Conservation (phyloP, 2,888 invertebrate genomes). For the Zaprionus bogoriensis region DNA sequence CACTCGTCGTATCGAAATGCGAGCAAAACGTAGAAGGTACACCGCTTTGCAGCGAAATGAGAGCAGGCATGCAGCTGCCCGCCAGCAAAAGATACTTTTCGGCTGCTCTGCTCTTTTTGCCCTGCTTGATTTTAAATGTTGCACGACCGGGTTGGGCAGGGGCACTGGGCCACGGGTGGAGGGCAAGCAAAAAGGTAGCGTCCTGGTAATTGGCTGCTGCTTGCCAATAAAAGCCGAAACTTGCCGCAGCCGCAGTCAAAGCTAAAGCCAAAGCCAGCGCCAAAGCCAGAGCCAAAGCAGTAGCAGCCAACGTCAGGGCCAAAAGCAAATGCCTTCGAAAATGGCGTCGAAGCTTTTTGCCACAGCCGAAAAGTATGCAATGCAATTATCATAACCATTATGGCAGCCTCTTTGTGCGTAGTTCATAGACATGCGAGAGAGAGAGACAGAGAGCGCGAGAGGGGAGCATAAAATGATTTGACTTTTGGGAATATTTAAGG, state of each 20-base stretch:
- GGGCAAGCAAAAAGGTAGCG: slow-evolving; percentile 13
- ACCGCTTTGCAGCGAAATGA: too few species aligned
- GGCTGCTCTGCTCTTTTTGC: too few species aligned
- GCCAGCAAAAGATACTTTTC: too few species aligned
- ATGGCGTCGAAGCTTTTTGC: slow-evolving; percentile 35
- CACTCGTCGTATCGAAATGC: too few species aligned
- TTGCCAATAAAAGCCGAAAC: slow-evolving; percentile 8
- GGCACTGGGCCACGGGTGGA: too few species aligned
- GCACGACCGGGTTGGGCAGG: too few species aligned
- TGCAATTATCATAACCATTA: slow-evolving; percentile 51
- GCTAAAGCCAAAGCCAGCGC: not conserved
- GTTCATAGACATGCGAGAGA: not conserved
- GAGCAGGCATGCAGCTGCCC: too few species aligned
- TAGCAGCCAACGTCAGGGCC: not conserved
- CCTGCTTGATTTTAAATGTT: too few species aligned
- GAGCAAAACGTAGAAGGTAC: too few species aligned
- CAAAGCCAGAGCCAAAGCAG: slow-evolving; percentile 9
- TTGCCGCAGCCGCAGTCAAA: slow-evolving; percentile 5
- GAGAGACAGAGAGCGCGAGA: not conserved
- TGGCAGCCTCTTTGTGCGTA: slow-evolving; percentile 19
- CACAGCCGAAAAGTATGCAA: slow-evolving; percentile 38
- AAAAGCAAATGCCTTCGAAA: slow-evolving; percentile 23
- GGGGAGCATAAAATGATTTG: slow-evolving; percentile 21
- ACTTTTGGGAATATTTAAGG: slow-evolving; percentile 30
- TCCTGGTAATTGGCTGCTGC: slow-evolving; percentile 34